Evolutionary conservation across 2,888 invertebrate species (phyloP).

Genomic region (Lingula anatina): DNA sequence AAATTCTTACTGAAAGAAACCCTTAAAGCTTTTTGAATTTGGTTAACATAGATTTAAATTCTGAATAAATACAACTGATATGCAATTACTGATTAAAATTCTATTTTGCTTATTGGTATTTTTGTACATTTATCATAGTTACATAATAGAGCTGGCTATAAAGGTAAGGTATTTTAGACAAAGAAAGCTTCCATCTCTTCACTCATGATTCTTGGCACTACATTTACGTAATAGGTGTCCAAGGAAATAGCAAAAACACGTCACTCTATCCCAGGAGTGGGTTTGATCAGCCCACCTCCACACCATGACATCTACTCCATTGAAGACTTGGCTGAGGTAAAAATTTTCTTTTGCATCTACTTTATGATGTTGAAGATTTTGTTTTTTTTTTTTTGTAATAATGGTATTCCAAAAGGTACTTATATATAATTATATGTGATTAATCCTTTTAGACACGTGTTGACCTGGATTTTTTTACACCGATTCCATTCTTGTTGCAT

Average conservation of each 20-base stretch:
- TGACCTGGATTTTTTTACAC: too few relatives aligned
- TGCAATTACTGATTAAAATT: too few relatives aligned
- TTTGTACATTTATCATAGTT: too few relatives aligned
- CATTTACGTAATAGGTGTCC: conserved; percentile 84
- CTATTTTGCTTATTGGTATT: too few relatives aligned
- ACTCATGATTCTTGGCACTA: too few relatives aligned
- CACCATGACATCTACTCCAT: conserved; percentile 99
- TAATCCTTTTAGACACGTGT: too few relatives aligned
- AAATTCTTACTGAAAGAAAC: too few relatives aligned
- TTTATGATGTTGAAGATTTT: background rate
- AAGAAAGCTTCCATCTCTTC: too few relatives aligned
- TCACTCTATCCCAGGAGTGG: conserved; percentile 94
- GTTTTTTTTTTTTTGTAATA: background rate
- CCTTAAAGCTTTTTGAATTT: conserved; percentile 30
- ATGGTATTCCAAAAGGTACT: too few relatives aligned
- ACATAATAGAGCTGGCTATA: too few relatives aligned
- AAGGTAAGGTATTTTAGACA: too few relatives aligned
- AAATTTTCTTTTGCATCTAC: background rate
- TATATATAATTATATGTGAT: background rate
- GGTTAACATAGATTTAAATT: background rate
- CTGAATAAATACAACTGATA: too few relatives aligned
- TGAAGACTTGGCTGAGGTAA: conserved; percentile 88
- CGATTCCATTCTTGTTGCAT: background rate
- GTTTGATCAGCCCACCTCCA: conserved; percentile 96
- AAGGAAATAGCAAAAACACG: conserved; percentile 91